Evolutionary conservation across 2,113 vertebrate genomes (phyloP), one percentile per base, ranked within the genome.

Genomic region (Ursus arctos): DNA sequence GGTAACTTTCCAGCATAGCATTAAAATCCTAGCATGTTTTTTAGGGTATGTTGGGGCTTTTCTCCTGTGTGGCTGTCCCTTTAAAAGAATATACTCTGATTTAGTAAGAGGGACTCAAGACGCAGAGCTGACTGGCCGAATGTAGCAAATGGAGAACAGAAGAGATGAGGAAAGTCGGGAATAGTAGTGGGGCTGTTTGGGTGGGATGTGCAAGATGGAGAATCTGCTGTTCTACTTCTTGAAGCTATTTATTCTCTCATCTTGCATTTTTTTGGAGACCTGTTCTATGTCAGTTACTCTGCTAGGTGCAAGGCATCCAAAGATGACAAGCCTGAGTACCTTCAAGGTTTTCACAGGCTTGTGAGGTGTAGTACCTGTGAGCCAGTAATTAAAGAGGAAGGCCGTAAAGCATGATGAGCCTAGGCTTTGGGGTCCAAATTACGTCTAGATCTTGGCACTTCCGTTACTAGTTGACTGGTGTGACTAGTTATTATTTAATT

Each of bases 31-130:
- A 87, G 43, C 85, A 63, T 93, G 51, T 40, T 47, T 81, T 74
- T 69, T 92, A 76, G 53, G 92, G 28, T 79, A 6, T 31, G 2
- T 49, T 31, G 51, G 47, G 28, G 36, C 22, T 93, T 89, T 94
- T 85, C 59, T 67, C 63, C 22, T 83, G 26, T 69, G 43, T 88
- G 22, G 19, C 71, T 95, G 7, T 94, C 11, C 43, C 49, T 92
- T 93, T 95, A 49, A 84, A 96, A 88, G 91, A 74, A 72, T 36
- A 82, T 47, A 7, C 7, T 76, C 14, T 86, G 22, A 65, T 95
- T 95, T 96, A 96, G 72, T 65, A 90, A 94, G 40, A 95, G 26
- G 57, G 31, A 65, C 84, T 63, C 43, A 85, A 63, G 14, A 72
- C 14, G 28, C 21, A 47, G 43, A 93, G 31, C 53, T 28, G 40